Evolutionary conservation across 2,797 vertebrate species (phyloP).

Genomic region (Rachycentron canadum): DNA sequence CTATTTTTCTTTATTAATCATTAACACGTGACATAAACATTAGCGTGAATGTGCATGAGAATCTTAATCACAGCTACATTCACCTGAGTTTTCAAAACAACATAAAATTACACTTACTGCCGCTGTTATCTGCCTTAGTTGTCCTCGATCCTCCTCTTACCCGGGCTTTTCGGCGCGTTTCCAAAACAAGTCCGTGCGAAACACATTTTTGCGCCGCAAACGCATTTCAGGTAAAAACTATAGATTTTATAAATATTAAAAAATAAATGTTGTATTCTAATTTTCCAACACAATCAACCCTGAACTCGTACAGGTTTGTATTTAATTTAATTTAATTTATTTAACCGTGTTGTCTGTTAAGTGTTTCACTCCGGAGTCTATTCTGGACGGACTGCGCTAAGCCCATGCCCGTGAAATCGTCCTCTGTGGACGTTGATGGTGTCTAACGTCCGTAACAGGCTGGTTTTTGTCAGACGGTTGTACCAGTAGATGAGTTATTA

Average conservation of each 20-base stretch:
- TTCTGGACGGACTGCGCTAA: slow-evolving; percentile 37
- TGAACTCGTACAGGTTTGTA: too few relatives aligned
- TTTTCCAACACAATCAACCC: too few relatives aligned
- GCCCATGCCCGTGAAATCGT: slow-evolving; percentile 60
- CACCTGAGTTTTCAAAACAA: neutral
- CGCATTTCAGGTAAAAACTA: too few relatives aligned
- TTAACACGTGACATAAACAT: fast-evolving
- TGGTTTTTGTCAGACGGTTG: neutral
- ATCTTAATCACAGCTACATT: neutral
- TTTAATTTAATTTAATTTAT: neutral
- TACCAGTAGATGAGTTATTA: too few relatives aligned
- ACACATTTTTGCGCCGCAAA: neutral
- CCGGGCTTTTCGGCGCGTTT: slow-evolving; percentile 68
- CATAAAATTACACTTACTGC: slow-evolving; percentile 7
- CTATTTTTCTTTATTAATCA: neutral
- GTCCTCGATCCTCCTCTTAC: slow-evolving; percentile 61
- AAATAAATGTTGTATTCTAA: too few relatives aligned
- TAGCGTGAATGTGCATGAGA: fast-evolving
- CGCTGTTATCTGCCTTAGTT: neutral
- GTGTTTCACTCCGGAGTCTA: slow-evolving; percentile 65
- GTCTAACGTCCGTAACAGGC: neutral
- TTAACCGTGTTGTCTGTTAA: fast-evolving
- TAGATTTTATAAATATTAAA: neutral
- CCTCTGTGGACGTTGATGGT: slow-evolving; percentile 58
- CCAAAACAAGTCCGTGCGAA: slow-evolving; percentile 81